Conservation (phyloP, 2,888 invertebrate species). For the Vandiemenella viatica region DNA sequence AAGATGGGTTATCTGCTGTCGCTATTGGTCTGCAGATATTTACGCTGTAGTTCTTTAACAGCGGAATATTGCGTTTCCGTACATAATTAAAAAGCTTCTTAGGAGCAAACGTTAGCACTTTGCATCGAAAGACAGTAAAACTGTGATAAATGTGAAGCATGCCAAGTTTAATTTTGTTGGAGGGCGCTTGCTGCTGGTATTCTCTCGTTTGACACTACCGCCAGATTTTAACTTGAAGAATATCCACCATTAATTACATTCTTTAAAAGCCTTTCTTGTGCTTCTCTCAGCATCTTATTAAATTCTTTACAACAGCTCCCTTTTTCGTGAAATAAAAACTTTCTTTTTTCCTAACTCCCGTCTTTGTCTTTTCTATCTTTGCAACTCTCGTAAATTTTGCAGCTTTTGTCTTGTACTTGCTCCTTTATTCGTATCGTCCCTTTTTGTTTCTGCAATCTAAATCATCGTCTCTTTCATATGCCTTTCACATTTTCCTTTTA, state of each 20-base stretch:
- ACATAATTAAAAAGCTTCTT: no score
- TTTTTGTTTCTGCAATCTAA: constrained; percentile 2
- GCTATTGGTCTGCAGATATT: no score
- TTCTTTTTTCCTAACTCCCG: constrained; percentile 1
- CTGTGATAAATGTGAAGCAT: neutral
- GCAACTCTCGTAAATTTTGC: constrained; percentile 3
- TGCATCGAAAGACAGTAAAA: no score
- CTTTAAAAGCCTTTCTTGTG: constrained; percentile 11
- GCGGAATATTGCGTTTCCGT: no score
- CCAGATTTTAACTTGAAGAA: constrained; percentile 10
- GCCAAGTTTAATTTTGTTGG: neutral
- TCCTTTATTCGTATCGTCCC: neutral
- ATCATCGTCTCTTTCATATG: neutral
- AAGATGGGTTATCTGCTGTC: no score
- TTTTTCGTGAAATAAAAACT: constrained; percentile 4
- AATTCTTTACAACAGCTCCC: constrained; percentile 9
- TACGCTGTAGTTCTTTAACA: no score
- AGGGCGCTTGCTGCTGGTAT: neutral
- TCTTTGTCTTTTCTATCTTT: constrained; percentile 1
- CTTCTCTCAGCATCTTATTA: constrained; percentile 10
- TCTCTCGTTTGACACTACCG: constrained; percentile 1
- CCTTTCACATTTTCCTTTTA: no score
- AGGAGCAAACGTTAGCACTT: no score
- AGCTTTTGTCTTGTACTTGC: constrained; percentile 3
- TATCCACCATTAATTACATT: constrained; percentile 12